A percentile compares a stretch with the other conserved stretches of the same genome.
phyloP scores from a whole-genome alignment of 2,797 vertebrate genomes.

The Rhynchotus rufescens region DNA sequence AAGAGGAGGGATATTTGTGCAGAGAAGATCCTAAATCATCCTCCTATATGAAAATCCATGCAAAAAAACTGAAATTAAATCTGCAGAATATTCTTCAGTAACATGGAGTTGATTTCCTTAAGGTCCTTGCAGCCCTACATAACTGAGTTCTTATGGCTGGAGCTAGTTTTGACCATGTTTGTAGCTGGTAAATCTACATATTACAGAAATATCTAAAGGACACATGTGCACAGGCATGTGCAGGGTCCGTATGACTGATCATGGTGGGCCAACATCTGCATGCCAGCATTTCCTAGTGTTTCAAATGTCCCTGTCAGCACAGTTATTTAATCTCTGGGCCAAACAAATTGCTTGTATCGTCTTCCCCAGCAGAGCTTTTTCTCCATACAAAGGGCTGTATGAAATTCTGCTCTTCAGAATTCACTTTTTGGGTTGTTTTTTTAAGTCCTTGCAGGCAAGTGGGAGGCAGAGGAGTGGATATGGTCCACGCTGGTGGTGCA shows the following conservation, averaged over 20 bases:
- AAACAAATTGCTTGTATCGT: not conserved
- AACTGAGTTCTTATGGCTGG: not conserved
- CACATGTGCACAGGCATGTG: accelerated
- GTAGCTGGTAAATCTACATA: not conserved
- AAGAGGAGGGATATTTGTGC: accelerated
- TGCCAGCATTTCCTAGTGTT: not conserved
- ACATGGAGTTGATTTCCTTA: not conserved
- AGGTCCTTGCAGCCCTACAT: not conserved
- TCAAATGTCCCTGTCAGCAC: not conserved
- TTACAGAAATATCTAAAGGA: not conserved
- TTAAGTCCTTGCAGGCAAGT: not conserved
- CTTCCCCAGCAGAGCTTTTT: not conserved
- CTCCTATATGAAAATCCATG: not conserved
- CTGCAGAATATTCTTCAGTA: not conserved
- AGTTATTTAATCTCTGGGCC: not conserved
- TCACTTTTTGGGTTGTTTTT: not conserved
- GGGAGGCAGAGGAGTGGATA: not conserved
- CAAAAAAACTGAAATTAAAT: not conserved
- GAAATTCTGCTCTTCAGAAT: accelerated
- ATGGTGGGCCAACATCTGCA: accelerated
- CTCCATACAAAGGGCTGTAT: not conserved
- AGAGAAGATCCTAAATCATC: not conserved
- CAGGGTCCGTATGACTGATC: accelerated
- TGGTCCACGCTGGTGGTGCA: not conserved
- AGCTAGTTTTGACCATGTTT: not conserved